phyloP scores from a whole-genome alignment of 2,113 vertebrate genomes.

The Xiphophorus couchianus region DNA sequence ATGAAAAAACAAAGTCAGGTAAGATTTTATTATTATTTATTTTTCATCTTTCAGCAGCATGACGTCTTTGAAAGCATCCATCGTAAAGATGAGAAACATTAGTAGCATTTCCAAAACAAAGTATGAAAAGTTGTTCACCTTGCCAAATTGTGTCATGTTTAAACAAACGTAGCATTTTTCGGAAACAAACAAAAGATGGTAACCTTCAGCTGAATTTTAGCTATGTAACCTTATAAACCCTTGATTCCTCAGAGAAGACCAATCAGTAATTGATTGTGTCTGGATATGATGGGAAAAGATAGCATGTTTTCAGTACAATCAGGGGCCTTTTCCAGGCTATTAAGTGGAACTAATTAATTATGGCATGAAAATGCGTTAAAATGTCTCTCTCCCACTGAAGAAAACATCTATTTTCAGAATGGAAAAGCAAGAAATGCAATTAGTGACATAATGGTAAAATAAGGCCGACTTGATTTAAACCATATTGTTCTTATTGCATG shows the following conservation, averaged over 20 bases:
- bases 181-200: neutral
- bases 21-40: neutral
- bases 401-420: slow-evolving; percentile 68
- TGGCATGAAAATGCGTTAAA: slow-evolving; percentile 73
- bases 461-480: slow-evolving; percentile 68
- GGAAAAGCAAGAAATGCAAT: slow-evolving; percentile 79
- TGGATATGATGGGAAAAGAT: slow-evolving; percentile 56
- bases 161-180: neutral
- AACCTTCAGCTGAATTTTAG: slow-evolving; percentile 20
- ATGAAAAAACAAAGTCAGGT: neutral
- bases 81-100: neutral
- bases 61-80: neutral
- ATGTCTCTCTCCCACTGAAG: slow-evolving; percentile 57
- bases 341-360: slow-evolving; percentile 79
- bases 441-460: slow-evolving; percentile 75
- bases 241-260: slow-evolving; percentile 19
- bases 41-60: neutral
- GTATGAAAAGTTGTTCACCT: neutral
- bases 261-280: slow-evolving; percentile 56
- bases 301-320: slow-evolving; percentile 69
- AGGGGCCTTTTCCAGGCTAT: slow-evolving; percentile 69
- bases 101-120: neutral
- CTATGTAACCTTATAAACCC: slow-evolving; percentile 3
- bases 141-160: neutral
- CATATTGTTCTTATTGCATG: slow-evolving; percentile 63